Percentiles rank a stretch among this genome's conserved stretches.
Evolutionary conservation across 2,113 vertebrate species (phyloP).

Genomic region (Crotophaga sulcirostris): DNA sequence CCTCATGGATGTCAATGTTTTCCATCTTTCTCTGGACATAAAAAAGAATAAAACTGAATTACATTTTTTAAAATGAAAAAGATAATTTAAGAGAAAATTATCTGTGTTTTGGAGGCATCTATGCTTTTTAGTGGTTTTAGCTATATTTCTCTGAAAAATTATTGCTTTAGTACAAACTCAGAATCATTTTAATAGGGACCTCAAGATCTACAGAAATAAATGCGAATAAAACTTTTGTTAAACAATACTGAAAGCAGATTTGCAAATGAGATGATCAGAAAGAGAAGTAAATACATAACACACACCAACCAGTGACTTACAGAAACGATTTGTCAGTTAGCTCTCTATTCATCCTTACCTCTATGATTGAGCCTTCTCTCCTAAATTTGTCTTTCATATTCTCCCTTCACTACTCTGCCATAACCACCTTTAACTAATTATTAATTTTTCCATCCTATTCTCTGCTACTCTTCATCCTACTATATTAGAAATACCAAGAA

Average conservation of each 20-base stretch:
- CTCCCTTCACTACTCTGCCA: neutral
- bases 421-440: rapidly evolving
- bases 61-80: neutral
- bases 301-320: neutral
- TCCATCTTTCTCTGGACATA: neutral
- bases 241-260: neutral
- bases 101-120: neutral
- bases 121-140: neutral
- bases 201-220: neutral
- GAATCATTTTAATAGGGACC: neutral
- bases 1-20: neutral
- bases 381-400: neutral
- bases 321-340: neutral
- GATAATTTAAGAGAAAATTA: neutral
- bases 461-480: neutral
- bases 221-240: neutral
- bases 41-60: neutral
- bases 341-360: neutral
- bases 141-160: neutral
- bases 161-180: neutral
- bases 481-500: neutral
- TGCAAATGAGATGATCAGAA: neutral
- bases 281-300: neutral
- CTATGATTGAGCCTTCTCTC: neutral
- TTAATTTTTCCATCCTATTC: neutral